Percentiles rank a stretch among this genome's conserved stretches.
These are phyloP conservation scores for Prietella phreatophila DNA, from an alignment of 2,113 vertebrate species.

Conservation along the genomic window DNA sequence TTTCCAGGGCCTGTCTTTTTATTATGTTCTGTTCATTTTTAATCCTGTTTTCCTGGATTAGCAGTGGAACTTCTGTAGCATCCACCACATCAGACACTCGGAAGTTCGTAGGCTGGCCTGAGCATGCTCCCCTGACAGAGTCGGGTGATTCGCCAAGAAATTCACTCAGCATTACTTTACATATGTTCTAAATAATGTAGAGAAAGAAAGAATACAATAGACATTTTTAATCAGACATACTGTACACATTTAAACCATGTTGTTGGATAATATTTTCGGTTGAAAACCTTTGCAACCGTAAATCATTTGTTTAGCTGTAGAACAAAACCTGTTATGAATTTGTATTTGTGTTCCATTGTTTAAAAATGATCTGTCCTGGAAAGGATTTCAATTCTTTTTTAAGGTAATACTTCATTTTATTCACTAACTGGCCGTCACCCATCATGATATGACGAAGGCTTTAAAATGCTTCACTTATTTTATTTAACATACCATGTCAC, in stretches of 20 bases:
- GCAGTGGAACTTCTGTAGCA: neutral
- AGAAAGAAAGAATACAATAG: neutral
- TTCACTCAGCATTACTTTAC: neutral
- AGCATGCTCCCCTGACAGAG: neutral
- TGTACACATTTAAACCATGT: neutral
- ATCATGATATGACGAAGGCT: no score
- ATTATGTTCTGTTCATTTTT: neutral
- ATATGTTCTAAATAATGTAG: neutral
- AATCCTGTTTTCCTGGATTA: neutral
- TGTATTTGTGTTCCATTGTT: neutral
- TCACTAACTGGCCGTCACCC: no score
- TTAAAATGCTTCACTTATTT: neutral
- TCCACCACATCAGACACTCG: neutral
- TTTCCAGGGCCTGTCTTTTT: neutral
- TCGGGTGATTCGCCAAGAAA: neutral
- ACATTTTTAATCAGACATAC: neutral
- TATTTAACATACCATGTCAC: conserved; percentile 6
- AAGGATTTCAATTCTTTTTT: no score
- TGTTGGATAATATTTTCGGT: no score
- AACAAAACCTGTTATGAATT: neutral
- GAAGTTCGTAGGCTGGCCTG: no score
- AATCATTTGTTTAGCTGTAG: neutral
- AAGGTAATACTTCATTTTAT: neutral
- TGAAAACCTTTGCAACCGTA: neutral
- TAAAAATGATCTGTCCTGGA: no score